Percentiles rank a stretch among this genome's conserved stretches.
phyloP scores from a whole-genome alignment of 2,888 invertebrate species.

The Argynnis bischoffii region DNA sequence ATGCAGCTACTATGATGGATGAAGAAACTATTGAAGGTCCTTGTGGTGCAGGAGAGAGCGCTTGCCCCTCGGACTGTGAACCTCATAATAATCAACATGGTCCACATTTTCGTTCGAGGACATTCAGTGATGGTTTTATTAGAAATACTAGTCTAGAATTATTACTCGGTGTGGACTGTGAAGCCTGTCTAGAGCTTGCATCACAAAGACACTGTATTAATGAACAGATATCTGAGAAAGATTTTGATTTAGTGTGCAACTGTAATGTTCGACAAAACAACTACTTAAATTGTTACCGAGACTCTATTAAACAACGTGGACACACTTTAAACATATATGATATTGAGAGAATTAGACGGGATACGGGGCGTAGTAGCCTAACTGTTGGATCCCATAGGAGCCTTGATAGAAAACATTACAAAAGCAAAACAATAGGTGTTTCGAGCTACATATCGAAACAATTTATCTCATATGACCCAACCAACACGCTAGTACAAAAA shows the following conservation, averaged over 20 bases:
- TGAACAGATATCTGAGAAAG: slow-evolving; percentile 69
- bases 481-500: slow-evolving; percentile 76
- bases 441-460: slow-evolving; percentile 78
- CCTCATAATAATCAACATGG: slow-evolving; percentile 57
- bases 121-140: slow-evolving; percentile 78
- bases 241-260: slow-evolving; percentile 75
- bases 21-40: slow-evolving; percentile 52
- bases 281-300: slow-evolving; percentile 67
- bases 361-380: slow-evolving; percentile 63
- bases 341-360: slow-evolving; percentile 72
- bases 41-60: slow-evolving; percentile 41
- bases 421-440: slow-evolving; percentile 74
- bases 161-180: slow-evolving; percentile 77
- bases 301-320: slow-evolving; percentile 62
- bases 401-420: slow-evolving; percentile 74
- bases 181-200: slow-evolving; percentile 75
- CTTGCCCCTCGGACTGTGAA: slow-evolving; percentile 58
- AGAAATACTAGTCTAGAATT: slow-evolving; percentile 77
- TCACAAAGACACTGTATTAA: slow-evolving; percentile 68
- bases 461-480: slow-evolving; percentile 75
- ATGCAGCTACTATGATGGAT: slow-evolving; percentile 78
- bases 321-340: slow-evolving; percentile 75
- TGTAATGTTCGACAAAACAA: slow-evolving; percentile 76
- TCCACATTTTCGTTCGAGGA: slow-evolving; percentile 73
- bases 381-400: slow-evolving; percentile 71